Percentiles rank a stretch among this genome's conserved stretches.
Evolutionary conservation across 2,797 vertebrate species (phyloP).

Genomic region (Danio jaintianensis): DNA sequence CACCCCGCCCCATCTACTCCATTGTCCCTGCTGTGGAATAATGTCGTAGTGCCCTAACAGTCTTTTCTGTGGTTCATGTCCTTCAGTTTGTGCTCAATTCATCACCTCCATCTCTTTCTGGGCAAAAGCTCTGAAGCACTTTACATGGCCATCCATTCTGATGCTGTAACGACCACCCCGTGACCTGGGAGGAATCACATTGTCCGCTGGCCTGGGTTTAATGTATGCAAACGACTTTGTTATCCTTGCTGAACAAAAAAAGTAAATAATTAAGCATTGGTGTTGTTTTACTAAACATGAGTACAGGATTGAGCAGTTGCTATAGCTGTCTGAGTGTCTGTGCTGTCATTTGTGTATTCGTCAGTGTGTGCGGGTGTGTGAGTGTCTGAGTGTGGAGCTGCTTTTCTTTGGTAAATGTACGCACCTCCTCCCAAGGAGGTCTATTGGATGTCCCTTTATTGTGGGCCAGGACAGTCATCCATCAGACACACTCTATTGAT

Average conservation of each 20-base stretch:
- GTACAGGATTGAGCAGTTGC: conserved; percentile 75
- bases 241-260: conserved; percentile 69
- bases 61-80: conserved; percentile 54
- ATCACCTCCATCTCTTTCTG: conserved; percentile 55
- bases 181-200: conserved; percentile 66
- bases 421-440: conserved; percentile 42
- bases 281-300: conserved; percentile 64
- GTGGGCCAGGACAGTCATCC: conserved; percentile 70
- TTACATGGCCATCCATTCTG: conserved; percentile 75
- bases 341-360: conserved; percentile 59
- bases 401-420: conserved; percentile 42
- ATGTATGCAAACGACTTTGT: conserved; percentile 80
- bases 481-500: conserved; percentile 70
- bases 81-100: conserved; percentile 58
- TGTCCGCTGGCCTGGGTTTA: conserved; percentile 75
- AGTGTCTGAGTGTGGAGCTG: conserved; percentile 53
- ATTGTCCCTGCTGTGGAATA: conserved; percentile 56
- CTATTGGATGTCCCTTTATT: conserved; percentile 55
- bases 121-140: conserved; percentile 78
- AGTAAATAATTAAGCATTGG: conserved; percentile 58
- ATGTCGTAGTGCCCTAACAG: conserved; percentile 50
- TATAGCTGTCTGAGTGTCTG: conserved; percentile 66
- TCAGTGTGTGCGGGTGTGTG: conserved; percentile 37
- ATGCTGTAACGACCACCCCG: conserved; percentile 70
- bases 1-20: conserved; percentile 4